phyloP scores from a whole-genome alignment of 1,140 invertebrate genomes.

The Drosophila miranda region DNA sequence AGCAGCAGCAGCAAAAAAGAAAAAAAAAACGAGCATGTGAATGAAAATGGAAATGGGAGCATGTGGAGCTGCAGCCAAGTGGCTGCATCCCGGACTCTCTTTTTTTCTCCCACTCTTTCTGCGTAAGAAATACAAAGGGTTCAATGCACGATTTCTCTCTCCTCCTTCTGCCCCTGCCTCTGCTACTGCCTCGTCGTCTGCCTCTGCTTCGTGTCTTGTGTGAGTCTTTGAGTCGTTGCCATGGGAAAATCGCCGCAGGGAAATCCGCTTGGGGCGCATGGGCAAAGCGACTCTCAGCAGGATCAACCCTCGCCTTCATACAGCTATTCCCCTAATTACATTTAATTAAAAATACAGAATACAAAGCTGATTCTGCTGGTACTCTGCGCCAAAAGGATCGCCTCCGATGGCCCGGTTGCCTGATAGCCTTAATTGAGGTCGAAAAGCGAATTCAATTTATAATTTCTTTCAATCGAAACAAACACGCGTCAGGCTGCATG shows the following conservation, averaged over 20 bases:
- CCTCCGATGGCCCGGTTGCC: not conserved
- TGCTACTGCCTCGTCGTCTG: too few species aligned
- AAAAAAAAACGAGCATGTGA: not conserved
- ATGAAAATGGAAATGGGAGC: conserved; percentile 43
- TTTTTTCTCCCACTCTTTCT: not conserved
- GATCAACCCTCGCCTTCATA: conserved; percentile 48
- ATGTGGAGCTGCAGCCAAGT: conserved; percentile 51
- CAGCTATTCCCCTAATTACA: conserved; percentile 42
- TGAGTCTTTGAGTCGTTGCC: conserved; percentile 33
- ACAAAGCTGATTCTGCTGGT: not conserved
- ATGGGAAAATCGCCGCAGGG: conserved; percentile 54
- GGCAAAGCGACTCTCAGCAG: conserved; percentile 47
- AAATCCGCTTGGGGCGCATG: conserved; percentile 7
- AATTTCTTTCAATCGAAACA: conserved; percentile 41
- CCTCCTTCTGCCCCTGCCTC: too few species aligned
- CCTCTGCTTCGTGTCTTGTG: not conserved
- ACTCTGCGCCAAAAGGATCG: conserved; percentile 72
- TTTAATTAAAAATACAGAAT: conserved; percentile 50
- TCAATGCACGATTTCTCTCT: conserved; percentile 71
- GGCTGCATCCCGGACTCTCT: conserved; percentile 18
- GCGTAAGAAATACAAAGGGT: conserved; percentile 54
- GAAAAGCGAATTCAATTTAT: conserved; percentile 41
- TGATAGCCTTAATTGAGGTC: conserved; percentile 69
- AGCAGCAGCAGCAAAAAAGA: too few species aligned
- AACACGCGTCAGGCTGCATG: conserved; percentile 51